These are phyloP conservation scores for Ctenodactylus gundi DNA, from an alignment of 2,113 vertebrate species.

Conservation along the genomic window DNA sequence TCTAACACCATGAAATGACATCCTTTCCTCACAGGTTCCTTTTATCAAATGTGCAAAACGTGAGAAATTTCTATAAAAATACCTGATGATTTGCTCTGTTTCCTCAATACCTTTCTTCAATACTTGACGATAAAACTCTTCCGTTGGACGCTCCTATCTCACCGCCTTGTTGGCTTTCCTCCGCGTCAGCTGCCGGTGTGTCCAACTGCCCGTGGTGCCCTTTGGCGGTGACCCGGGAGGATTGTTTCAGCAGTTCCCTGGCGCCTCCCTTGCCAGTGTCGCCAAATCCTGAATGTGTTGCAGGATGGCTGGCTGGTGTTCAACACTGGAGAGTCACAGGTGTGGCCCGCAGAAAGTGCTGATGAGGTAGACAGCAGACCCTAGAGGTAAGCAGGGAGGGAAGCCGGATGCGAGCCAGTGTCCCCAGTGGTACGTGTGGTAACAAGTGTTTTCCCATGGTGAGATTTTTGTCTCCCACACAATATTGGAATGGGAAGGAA, in stretches of 20 bases:
- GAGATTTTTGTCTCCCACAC: background rate
- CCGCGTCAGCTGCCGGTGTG: background rate
- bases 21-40: background rate
- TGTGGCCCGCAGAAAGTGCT: background rate
- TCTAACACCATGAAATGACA: background rate
- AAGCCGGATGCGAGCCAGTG: background rate
- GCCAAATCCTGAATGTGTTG: background rate
- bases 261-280: background rate
- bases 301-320: rapidly evolving
- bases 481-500: background rate
- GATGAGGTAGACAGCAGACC: background rate
- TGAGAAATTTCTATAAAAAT: background rate
- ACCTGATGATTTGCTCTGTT: background rate
- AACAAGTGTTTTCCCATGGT: background rate
- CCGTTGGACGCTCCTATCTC: background rate
- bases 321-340: background rate
- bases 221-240: background rate
- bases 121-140: background rate
- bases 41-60: background rate
- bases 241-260: background rate
- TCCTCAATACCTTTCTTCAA: background rate
- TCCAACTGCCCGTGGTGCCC: background rate
- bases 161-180: background rate
- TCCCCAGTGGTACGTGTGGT: no score
- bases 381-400: no score